phyloP scores from a whole-genome alignment of 2,113 vertebrate genomes.

The Nettapus auritus region DNA sequence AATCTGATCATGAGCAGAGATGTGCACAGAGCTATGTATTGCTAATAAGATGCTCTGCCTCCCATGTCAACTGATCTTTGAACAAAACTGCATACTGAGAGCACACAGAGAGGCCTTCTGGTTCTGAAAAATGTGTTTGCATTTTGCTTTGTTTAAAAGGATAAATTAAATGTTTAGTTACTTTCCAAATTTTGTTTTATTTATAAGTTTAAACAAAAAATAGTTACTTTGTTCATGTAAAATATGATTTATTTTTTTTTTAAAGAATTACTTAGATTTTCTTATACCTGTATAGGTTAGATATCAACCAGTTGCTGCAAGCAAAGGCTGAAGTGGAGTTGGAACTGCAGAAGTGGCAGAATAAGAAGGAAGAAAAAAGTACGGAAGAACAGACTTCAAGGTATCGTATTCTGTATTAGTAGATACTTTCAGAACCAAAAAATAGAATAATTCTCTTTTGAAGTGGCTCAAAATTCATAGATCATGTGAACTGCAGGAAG shows the following conservation, averaged over 20 bases:
- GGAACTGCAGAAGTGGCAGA: conserved; percentile 71
- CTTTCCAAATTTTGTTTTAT: not conserved
- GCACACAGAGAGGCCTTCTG: not conserved
- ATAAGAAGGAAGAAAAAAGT: conserved; percentile 8
- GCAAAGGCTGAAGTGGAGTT: conserved; percentile 73
- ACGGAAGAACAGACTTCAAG: conserved; percentile 30
- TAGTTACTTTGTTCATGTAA: not conserved
- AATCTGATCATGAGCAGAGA: not conserved
- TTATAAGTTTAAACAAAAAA: not conserved
- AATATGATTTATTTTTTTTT: not conserved
- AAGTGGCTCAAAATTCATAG: not conserved
- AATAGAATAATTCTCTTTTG: not conserved
- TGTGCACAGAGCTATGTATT: not conserved
- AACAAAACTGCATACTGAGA: not conserved
- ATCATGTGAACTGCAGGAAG: not conserved
- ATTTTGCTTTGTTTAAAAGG: not conserved
- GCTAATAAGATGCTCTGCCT: not conserved
- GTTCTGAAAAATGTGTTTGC: not conserved
- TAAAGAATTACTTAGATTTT: not conserved
- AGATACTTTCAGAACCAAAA: not conserved
- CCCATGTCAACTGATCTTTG: not conserved
- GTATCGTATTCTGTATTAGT: not conserved
- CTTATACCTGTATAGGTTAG: conserved; percentile 69
- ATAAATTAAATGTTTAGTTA: not conserved
- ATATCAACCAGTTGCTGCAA: conserved; percentile 75